These are phyloP conservation scores for Smutsia gigantea DNA, from an alignment of 2,797 vertebrate genomes.

Conservation along the genomic window DNA sequence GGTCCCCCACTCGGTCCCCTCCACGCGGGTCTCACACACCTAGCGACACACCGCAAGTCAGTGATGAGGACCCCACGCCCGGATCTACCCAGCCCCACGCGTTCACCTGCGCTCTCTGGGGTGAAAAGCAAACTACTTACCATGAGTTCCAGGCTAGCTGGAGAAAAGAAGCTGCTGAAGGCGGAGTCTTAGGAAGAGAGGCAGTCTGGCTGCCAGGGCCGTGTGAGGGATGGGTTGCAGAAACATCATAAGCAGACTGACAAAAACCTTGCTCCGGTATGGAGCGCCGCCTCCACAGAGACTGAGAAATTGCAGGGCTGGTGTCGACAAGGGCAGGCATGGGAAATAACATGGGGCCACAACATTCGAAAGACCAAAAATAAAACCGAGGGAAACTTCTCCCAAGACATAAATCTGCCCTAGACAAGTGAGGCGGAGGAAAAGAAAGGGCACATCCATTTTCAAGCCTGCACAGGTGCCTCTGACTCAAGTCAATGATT, in stretches of 20 bases:
- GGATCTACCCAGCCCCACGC: rapidly evolving
- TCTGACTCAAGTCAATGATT: slow-evolving; percentile 71
- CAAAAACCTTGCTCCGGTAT: neutral
- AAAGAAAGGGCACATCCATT: slow-evolving; percentile 67
- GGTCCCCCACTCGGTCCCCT: neutral
- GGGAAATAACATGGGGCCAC: neutral
- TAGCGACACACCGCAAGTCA: no score
- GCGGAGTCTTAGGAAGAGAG: neutral
- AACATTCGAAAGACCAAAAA: neutral
- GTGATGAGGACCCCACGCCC: neutral
- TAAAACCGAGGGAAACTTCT: slow-evolving; percentile 36
- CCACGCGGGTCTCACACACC: rapidly evolving
- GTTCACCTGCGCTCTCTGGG: rapidly evolving
- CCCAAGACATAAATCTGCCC: slow-evolving; percentile 65
- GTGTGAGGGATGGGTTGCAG: neutral
- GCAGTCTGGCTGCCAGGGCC: neutral
- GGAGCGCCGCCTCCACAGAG: neutral
- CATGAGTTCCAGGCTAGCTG: neutral
- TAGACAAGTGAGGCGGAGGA: slow-evolving; percentile 30
- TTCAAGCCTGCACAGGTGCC: slow-evolving; percentile 46
- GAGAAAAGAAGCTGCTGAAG: neutral
- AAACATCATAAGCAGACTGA: rapidly evolving
- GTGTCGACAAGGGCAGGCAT: rapidly evolving
- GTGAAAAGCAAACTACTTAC: neutral
- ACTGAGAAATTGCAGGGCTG: neutral